Base-by-base conservation (phyloP, 1,140 invertebrate species). In the Heterodera schachtii region DNA sequence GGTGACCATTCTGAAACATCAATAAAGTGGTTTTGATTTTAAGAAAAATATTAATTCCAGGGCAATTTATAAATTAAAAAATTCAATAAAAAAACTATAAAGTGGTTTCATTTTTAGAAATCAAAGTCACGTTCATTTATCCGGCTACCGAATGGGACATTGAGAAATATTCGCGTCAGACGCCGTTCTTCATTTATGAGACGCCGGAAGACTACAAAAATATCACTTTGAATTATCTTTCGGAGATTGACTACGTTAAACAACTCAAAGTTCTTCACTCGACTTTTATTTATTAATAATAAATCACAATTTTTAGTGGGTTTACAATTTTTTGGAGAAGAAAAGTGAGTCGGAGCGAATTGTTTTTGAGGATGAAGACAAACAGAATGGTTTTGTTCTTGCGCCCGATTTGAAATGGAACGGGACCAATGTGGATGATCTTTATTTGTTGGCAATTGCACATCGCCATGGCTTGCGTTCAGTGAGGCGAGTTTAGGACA, bases 311-410 rank as follows among this genome's bases (percentile, higher is more conserved):
- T 84, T 86, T 86, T 21, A 85, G 84, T 98, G 96, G 97, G 94
- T 99, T 0, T 94, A 95, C 89, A 98, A 98, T 90, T 96, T 98
- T 84, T 90, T 99, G n/a, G 94, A 96, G 70, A 95, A 96, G 83
- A 95, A 94, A 89, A 93, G 93, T 79, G 96, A 98, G 92, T 91
- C 91, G 9, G 96, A 98, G 44, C 92, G 94, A 84, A 94, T 98
- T 73, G 91, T 97, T 6, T 94, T 92, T 88, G 94, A 97, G 90
- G 95, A 97, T 91, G 84, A 91, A 11, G 93, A 96, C 91, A 91
- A 93, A 57, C 21, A 93, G 70, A 93, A 89, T 73, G 96, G 97
- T 0, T 98, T 98, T 91, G 92, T 97, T 46, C 89, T 98, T 4
- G 82, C 96, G 3, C 95, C 70, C 1, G 96, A 98, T 91, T 91